phyloP scores from a whole-genome alignment of 2,113 vertebrate species.

The Pungitius pungitius region DNA sequence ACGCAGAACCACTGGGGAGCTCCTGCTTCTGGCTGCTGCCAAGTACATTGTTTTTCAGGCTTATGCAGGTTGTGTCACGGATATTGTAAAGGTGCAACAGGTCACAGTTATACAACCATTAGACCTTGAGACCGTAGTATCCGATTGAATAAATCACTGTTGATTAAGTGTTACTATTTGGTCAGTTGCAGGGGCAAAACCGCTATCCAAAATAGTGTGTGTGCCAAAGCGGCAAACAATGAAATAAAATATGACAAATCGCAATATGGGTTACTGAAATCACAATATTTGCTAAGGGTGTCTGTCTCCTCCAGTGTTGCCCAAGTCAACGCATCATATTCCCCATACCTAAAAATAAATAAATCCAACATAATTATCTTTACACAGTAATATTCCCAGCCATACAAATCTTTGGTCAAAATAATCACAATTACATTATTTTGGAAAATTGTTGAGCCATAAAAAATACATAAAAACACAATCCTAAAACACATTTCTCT shows the following conservation, averaged over 20 bases:
- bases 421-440: background rate
- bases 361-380: no score
- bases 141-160: background rate
- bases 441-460: no score
- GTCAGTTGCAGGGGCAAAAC: background rate
- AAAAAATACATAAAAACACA: no score
- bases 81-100: background rate
- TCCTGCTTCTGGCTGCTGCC: slow-evolving; percentile 26
- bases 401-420: background rate
- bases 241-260: background rate
- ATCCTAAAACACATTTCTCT: background rate
- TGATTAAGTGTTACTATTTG: background rate
- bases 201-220: background rate
- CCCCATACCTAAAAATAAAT: background rate
- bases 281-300: no score
- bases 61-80: slow-evolving; percentile 13
- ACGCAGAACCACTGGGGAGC: slow-evolving; percentile 35
- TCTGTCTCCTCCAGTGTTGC: background rate
- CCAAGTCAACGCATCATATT: background rate
- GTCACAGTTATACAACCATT: background rate
- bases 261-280: background rate
- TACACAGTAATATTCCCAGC: background rate
- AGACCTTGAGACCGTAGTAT: background rate
- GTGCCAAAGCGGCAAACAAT: background rate
- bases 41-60: slow-evolving; percentile 8